Conservation (phyloP, 2,797 vertebrate species). For the Poeciliopsis infans region DNA sequence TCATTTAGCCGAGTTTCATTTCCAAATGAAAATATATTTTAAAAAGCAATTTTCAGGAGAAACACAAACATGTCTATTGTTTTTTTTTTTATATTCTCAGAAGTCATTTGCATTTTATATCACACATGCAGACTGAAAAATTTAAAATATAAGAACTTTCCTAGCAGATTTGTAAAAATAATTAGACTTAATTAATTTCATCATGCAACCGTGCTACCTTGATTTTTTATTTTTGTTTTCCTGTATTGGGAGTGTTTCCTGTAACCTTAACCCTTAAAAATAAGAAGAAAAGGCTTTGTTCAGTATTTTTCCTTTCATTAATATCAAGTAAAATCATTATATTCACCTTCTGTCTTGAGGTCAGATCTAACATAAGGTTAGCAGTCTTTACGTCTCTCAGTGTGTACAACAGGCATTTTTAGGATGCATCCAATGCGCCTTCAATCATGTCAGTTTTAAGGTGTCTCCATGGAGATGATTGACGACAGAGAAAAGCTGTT, state of each 20-base stretch:
- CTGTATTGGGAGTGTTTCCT: background rate
- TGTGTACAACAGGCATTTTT: conserved; percentile 53
- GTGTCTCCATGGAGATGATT: conserved; percentile 72
- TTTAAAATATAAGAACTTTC: background rate
- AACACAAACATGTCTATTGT: background rate
- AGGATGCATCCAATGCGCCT: conserved; percentile 56
- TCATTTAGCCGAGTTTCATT: background rate
- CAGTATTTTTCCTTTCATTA: background rate
- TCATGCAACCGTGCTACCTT: background rate
- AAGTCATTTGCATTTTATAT: background rate
- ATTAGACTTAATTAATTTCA: background rate
- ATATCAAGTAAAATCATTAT: background rate
- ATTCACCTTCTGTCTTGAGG: conserved; percentile 17
- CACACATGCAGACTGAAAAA: background rate
- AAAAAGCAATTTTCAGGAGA: background rate
- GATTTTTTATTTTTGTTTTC: background rate
- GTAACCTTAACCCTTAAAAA: too few relatives aligned
- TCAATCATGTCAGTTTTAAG: conserved; percentile 66
- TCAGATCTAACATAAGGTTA: conserved; percentile 25
- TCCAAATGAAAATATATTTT: background rate
- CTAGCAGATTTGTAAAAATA: background rate
- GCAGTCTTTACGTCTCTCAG: conserved; percentile 30
- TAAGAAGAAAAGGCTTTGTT: background rate
- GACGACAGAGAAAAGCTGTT: conserved; percentile 59
- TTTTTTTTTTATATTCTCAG: background rate